A percentile compares a stretch with the other conserved stretches of the same genome.
phyloP scores from a whole-genome alignment of 2,113 vertebrate genomes.

The Benthochromis sp. region DNA sequence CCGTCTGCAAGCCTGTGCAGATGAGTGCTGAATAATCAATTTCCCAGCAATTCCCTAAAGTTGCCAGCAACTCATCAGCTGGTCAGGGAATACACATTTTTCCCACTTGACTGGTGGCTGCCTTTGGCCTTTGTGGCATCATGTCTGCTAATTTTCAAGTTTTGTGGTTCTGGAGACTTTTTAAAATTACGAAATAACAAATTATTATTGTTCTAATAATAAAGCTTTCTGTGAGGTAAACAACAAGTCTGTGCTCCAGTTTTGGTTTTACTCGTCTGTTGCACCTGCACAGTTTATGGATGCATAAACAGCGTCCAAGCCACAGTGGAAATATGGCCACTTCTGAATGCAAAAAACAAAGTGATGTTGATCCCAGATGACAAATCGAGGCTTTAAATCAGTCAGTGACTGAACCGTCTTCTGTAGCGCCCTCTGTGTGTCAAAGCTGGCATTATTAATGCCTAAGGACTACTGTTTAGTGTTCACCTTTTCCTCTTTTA shows the following conservation, averaged over 20 bases:
- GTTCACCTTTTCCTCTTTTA: background rate
- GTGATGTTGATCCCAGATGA: background rate
- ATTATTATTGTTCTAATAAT: background rate
- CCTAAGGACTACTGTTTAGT: rapidly evolving
- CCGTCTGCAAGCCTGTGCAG: background rate
- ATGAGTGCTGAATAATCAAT: background rate
- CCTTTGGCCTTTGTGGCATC: background rate
- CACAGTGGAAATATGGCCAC: background rate
- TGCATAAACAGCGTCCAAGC: background rate
- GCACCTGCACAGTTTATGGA: rapidly evolving
- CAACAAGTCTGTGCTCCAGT: background rate
- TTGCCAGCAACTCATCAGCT: background rate
- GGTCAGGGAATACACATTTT: rapidly evolving
- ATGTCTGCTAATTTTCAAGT: background rate
- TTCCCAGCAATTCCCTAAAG: background rate
- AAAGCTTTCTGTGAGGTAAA: background rate
- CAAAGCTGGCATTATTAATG: background rate
- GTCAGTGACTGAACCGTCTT: background rate
- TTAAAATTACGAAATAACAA: background rate
- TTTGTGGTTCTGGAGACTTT: background rate
- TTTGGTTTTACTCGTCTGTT: background rate
- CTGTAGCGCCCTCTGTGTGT: background rate
- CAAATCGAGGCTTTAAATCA: background rate
- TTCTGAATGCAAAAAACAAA: background rate
- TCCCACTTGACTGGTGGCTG: background rate